Evolutionary conservation across 2,113 vertebrate genomes (phyloP).

Genomic region (Narcine bancroftii): DNA sequence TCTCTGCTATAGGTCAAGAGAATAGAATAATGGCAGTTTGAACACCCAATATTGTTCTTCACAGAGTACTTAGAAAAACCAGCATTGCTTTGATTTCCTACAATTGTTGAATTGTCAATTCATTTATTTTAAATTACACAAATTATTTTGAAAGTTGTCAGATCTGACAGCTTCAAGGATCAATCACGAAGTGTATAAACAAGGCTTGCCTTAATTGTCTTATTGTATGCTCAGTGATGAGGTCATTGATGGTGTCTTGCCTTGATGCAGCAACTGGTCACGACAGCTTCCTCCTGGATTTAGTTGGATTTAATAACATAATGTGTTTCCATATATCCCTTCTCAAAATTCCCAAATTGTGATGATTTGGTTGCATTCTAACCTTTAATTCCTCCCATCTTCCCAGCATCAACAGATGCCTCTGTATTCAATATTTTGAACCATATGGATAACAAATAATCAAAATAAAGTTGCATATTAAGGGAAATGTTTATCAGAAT

Average conservation of each 20-base stretch:
- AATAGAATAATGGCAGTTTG: neutral
- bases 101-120: neutral
- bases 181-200: neutral
- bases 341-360: neutral
- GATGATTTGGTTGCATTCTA: neutral
- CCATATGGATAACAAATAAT: neutral
- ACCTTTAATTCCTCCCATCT: neutral
- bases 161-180: neutral
- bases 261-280: no score
- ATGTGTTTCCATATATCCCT: neutral
- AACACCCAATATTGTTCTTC: neutral
- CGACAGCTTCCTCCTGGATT: no score
- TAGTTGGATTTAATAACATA: no score
- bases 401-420: no score
- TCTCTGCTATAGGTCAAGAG: neutral
- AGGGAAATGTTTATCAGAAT: no score
- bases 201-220: no score
- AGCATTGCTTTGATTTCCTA: neutral
- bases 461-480: neutral
- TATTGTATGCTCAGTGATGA: neutral
- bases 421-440: neutral
- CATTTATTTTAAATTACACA: neutral
- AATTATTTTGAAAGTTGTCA: neutral
- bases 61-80: neutral
- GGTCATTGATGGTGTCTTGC: neutral